Evolutionary conservation across 2,113 vertebrate species (phyloP).

Genomic region (Sciurus niger): DNA sequence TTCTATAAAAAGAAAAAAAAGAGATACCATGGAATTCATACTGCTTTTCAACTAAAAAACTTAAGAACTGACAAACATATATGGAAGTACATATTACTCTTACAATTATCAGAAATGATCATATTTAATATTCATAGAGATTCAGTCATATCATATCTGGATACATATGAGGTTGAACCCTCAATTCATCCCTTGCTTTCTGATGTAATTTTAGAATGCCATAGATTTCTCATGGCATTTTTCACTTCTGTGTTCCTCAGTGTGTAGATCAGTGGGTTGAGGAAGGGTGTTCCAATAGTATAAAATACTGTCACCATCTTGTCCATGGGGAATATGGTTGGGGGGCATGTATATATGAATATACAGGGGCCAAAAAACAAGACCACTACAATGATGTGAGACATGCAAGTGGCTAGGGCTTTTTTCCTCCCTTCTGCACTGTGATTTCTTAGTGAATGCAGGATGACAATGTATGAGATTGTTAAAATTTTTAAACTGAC

Average conservation of each 20-base stretch:
- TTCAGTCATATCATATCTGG: background rate
- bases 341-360: background rate
- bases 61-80: too few species aligned
- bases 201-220: background rate
- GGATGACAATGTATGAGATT: background rate
- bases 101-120: background rate
- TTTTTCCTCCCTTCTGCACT: slow-evolving; percentile 51
- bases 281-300: slow-evolving; percentile 23
- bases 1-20: too few species aligned
- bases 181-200: background rate
- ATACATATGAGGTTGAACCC: background rate
- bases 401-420: background rate
- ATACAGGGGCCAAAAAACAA: slow-evolving; percentile 4
- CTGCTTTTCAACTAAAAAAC: too few species aligned
- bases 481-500: background rate
- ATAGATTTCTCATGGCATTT: slow-evolving; percentile 47
- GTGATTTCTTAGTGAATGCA: background rate
- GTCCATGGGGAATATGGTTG: slow-evolving; percentile 30
- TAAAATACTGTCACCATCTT: slow-evolving; percentile 54
- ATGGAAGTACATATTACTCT: too few species aligned
- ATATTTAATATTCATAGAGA: background rate
- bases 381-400: slow-evolving; percentile 5
- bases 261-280: slow-evolving; percentile 39
- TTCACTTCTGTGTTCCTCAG: slow-evolving; percentile 61
- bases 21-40: too few species aligned